Percentiles rank a stretch among this genome's conserved stretches.
Conservation (phyloP, 1,140 invertebrate genomes). For the Dreissena rostriformis region DNA sequence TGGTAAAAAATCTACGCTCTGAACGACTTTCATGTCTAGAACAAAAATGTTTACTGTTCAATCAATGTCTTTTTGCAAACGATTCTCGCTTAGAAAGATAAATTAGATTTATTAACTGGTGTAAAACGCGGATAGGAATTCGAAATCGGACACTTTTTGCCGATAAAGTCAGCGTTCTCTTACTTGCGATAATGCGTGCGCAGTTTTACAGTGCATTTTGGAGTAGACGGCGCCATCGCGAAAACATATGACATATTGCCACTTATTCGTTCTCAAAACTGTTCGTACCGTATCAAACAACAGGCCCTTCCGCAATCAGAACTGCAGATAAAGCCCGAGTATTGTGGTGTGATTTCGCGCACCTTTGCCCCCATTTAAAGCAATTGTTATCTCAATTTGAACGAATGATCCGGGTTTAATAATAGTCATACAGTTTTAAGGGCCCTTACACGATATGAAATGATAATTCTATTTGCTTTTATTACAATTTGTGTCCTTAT, state of each 20-base stretch:
- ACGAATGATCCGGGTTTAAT: slow-evolving; percentile 30
- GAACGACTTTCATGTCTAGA: too few species aligned
- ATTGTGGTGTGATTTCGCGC: slow-evolving; percentile 32
- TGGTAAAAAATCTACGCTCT: too few species aligned
- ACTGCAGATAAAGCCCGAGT: slow-evolving; percentile 29
- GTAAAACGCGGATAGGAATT: too few species aligned
- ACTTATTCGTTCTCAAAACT: slow-evolving; percentile 33
- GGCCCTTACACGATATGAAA: slow-evolving; percentile 11
- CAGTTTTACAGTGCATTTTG: background rate
- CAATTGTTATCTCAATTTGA: slow-evolving; percentile 7
- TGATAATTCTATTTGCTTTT: slow-evolving; percentile 26
- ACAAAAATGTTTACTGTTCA: too few species aligned
- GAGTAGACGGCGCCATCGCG: slow-evolving; percentile 37
- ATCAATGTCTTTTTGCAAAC: too few species aligned
- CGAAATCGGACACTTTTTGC: too few species aligned
- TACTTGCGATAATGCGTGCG: background rate
- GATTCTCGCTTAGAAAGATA: too few species aligned
- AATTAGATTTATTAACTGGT: too few species aligned
- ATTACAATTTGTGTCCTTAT: slow-evolving; percentile 44
- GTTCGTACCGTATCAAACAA: slow-evolving; percentile 30
- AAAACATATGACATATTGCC: slow-evolving; percentile 39
- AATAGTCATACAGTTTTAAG: background rate
- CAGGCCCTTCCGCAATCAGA: slow-evolving; percentile 21
- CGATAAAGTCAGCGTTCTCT: background rate
- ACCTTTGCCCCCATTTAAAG: slow-evolving; percentile 35